phyloP scores from a whole-genome alignment of 2,797 vertebrate species.

The Pogonophryne albipinna region DNA sequence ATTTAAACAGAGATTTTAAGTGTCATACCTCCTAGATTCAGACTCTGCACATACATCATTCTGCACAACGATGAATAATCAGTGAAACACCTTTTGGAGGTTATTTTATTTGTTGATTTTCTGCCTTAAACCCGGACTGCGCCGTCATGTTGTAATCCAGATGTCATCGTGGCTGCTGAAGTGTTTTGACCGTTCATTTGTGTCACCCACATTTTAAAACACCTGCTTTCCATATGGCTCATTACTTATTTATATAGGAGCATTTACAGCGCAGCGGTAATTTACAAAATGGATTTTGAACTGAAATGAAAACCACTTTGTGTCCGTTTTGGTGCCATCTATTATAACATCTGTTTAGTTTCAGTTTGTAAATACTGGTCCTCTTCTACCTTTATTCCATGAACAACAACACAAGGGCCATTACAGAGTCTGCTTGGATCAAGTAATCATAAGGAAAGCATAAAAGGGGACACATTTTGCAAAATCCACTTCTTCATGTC shows the following conservation, averaged over 20 bases:
- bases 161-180: constrained; percentile 6
- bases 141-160: neutral
- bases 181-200: neutral
- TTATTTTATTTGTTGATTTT: neutral
- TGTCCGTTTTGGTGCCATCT: constrained; percentile 1
- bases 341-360: neutral
- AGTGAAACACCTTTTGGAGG: neutral
- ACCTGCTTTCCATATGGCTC: constrained; percentile 18
- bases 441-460: too few relatives aligned
- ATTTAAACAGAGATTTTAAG: neutral
- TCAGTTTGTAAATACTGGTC: neutral
- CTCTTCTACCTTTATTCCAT: constrained; percentile 1
- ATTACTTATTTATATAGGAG: constrained; percentile 16
- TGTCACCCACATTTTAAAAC: constrained; percentile 10
- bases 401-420: neutral
- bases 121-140: neutral
- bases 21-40: too few relatives aligned
- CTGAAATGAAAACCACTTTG: neutral
- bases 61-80: neutral
- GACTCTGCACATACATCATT: neutral
- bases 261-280: constrained; percentile 8
- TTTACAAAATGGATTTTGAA: neutral
- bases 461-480: too few relatives aligned
- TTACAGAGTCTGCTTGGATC: neutral
- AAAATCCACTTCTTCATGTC: too few relatives aligned